Evolutionary conservation across 2,113 vertebrate species (phyloP).

Genomic region (Enhydra lutris): DNA sequence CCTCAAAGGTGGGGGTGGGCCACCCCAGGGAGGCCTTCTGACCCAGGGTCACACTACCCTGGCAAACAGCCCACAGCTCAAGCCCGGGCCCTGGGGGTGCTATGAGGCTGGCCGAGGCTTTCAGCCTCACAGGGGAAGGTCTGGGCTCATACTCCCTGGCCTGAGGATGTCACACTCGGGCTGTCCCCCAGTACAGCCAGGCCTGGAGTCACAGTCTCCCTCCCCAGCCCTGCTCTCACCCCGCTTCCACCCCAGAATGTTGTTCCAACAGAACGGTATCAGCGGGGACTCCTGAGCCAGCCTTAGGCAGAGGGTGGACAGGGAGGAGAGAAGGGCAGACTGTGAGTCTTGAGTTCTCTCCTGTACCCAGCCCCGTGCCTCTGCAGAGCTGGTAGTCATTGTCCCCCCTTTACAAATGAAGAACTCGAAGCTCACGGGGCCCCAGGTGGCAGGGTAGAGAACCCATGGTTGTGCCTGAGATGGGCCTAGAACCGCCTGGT

Average conservation of each 20-base stretch:
- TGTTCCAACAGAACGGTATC: background rate
- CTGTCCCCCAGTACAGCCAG: background rate
- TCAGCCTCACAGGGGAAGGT: background rate
- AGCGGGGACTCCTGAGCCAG: background rate
- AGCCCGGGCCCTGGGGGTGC: background rate
- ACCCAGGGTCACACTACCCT: background rate
- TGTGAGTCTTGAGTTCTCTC: too few species aligned
- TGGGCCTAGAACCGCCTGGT: accelerated
- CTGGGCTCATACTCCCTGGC: background rate
- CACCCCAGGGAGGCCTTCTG: background rate
- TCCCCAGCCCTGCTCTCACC: too few species aligned
- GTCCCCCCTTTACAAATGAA: background rate
- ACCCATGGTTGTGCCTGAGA: too few species aligned
- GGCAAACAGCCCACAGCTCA: background rate
- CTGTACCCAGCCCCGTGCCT: too few species aligned
- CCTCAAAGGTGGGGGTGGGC: background rate
- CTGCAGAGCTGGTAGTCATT: background rate
- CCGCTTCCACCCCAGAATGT: background rate
- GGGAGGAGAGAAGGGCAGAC: background rate
- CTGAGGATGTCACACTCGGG: background rate
- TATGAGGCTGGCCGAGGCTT: background rate
- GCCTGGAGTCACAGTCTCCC: background rate
- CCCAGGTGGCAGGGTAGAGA: background rate
- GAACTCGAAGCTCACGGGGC: background rate
- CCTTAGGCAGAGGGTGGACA: background rate